phyloP scores from a whole-genome alignment of 1,140 invertebrate genomes.

The Apis florea region DNA sequence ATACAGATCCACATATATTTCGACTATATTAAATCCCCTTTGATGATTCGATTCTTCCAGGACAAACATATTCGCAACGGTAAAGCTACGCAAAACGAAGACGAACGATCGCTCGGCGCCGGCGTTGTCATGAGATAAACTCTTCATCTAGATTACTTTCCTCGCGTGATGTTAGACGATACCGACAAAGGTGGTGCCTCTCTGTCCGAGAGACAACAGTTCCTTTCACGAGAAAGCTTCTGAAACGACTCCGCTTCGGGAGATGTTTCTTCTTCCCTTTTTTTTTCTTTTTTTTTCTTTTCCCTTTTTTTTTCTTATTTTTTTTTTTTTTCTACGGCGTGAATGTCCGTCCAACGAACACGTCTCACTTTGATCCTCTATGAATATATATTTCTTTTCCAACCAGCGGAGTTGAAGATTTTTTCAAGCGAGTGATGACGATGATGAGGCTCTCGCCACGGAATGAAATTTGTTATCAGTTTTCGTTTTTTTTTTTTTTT shows the following conservation, averaged over 20 bases:
- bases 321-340: slow-evolving; percentile 5
- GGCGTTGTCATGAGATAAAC: slow-evolving; percentile 76
- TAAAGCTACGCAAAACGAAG: slow-evolving; percentile 92
- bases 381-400: slow-evolving; percentile 8
- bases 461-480: not conserved
- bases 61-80: slow-evolving; percentile 90
- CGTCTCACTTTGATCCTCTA: slow-evolving; percentile 41
- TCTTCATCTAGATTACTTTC: slow-evolving; percentile 52
- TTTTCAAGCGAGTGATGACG: not conserved
- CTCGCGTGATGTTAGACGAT: slow-evolving; percentile 38
- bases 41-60: slow-evolving; percentile 81
- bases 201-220: slow-evolving; percentile 51
- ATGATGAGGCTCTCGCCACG: not conserved
- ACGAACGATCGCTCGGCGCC: slow-evolving; percentile 92
- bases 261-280: not conserved
- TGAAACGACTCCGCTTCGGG: slow-evolving; percentile 24
- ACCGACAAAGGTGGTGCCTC: slow-evolving; percentile 16
- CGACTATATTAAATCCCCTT: not conserved
- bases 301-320: not conserved
- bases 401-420: not conserved
- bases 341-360: slow-evolving; percentile 51
- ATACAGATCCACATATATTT: not conserved
- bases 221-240: slow-evolving; percentile 46
- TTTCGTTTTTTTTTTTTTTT: not conserved
- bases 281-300: not conserved